Base-by-base conservation (phyloP, 1,140 invertebrate species). In the Drosophila rufa region DNA sequence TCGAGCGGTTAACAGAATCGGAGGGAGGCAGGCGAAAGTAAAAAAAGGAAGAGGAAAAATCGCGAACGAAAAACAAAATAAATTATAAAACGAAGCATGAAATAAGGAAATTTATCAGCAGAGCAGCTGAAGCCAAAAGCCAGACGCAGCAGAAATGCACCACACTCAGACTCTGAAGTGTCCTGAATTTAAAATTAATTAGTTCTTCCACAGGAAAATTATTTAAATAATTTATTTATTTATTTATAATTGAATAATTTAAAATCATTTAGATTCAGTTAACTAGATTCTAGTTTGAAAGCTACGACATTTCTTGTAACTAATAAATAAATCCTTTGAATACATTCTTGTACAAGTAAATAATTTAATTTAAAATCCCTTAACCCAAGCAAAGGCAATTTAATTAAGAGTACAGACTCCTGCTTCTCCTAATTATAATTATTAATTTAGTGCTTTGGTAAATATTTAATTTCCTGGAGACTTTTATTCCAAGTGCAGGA, bases 41-140 rank as follows among this genome's bases (percentile, higher is more conserved):
- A 12, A 17, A 30, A 45, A 55, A 45, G n/a, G n/a, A 42, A 9
- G 17, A 65, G 50, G 19, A 66, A 40, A 64, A 82, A 50, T 75
- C 46, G 42, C 36, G 71, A 45, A 59, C 42, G 8, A 66, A 61
- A 60, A 76, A 40, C 64, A 58, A 66, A 83, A 62, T 67, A 89
- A 89, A 89, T 89, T 89, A 90, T 89, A 87, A 90, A 90, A 84
- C 85, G 80, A 89, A 90, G 36, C 84, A 90, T 89, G 85, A 89
- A 89, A 89, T 89, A 90, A 84, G 84, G 75, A 87, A 89, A 89
- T 90, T 89, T 87, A 89, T 87, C 84, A 87, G 84, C 53, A 80
- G 56, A 50, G 22, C n/a, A 38, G 50, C 68, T 17, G 56, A 71
- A 79, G 56, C 71, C 56, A 79, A 79, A 76, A 75, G 48, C 67